A percentile compares a stretch with the other conserved stretches of the same genome.
Conservation (phyloP, 1,140 invertebrate genomes). For the Octopus sinensis region DNA sequence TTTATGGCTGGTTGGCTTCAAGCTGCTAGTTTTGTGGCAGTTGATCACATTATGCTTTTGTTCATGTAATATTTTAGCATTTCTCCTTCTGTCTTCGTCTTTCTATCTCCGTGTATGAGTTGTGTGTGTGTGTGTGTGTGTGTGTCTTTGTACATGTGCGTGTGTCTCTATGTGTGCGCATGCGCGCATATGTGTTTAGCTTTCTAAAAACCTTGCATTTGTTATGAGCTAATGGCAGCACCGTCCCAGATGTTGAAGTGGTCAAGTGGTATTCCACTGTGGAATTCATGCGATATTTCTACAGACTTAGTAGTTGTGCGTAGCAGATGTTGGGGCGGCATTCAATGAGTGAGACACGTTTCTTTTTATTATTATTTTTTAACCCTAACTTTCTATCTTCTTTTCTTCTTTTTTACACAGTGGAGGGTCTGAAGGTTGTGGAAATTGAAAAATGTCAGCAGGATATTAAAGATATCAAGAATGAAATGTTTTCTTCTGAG, state of each 20-base stretch:
- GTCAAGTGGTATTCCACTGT: too few species aligned
- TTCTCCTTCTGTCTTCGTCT: not conserved
- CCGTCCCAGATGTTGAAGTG: too few species aligned
- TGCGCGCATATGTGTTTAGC: not conserved
- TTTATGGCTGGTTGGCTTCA: too few species aligned
- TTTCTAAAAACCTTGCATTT: too few species aligned
- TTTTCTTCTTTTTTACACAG: constrained; percentile 34
- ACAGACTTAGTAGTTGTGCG: not conserved
- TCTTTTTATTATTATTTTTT: not conserved
- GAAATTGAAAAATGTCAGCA: constrained; percentile 57
- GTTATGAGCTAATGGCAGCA: too few species aligned
- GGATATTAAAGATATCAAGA: constrained; percentile 52
- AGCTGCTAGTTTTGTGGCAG: too few species aligned
- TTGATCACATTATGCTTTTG: too few species aligned
- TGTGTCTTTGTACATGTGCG: too few species aligned
- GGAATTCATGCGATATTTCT: not conserved
- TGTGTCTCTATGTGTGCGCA: too few species aligned
- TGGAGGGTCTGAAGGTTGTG: constrained; percentile 54
- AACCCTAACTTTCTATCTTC: not conserved
- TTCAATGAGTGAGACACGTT: not conserved
- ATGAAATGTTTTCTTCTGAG: constrained; percentile 52
- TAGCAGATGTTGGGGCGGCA: not conserved
- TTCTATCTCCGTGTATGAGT: too few species aligned
- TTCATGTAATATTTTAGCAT: too few species aligned
- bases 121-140: too few species aligned